phyloP scores from a whole-genome alignment of 92 coral and sea anemone species.

The Meandrina meandrites region DNA sequence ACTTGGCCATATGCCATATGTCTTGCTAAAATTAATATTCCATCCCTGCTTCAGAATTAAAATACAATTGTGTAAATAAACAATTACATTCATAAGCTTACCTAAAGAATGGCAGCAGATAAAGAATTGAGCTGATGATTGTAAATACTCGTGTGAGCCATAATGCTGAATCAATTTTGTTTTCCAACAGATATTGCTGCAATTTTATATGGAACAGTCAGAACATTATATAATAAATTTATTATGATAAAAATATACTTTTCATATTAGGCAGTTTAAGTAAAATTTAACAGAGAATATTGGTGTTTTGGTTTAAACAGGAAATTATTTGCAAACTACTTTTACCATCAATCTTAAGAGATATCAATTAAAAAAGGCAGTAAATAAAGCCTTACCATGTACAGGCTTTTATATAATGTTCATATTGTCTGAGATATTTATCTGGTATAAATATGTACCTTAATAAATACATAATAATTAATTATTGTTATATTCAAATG shows the following conservation, averaged over 20 bases:
- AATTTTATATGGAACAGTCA: too few relatives aligned
- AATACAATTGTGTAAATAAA: too few relatives aligned
- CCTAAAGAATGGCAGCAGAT: conserved; percentile 92
- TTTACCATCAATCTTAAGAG: too few relatives aligned
- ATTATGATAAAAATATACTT: neutral
- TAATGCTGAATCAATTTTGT: conserved; percentile 90
- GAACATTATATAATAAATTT: neutral
- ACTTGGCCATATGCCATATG: too few relatives aligned
- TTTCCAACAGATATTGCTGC: conserved; percentile 76
- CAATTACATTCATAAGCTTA: conserved; percentile 33
- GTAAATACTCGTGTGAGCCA: conserved; percentile 98
- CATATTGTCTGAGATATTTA: neutral
- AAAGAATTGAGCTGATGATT: conserved; percentile 76
- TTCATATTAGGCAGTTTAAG: neutral
- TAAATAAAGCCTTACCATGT: too few relatives aligned
- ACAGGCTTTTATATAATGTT: too few relatives aligned
- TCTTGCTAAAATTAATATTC: too few relatives aligned
- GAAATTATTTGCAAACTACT: neutral
- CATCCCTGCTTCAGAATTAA: too few relatives aligned
- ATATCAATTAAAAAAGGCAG: too few relatives aligned
- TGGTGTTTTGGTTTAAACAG: neutral
- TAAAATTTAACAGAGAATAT: neutral
- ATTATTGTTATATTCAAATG: too few relatives aligned
- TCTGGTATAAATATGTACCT: neutral
- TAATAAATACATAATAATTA: too few relatives aligned